phyloP scores from a whole-genome alignment of 2,797 vertebrate species.

The Lepus townsendii region DNA sequence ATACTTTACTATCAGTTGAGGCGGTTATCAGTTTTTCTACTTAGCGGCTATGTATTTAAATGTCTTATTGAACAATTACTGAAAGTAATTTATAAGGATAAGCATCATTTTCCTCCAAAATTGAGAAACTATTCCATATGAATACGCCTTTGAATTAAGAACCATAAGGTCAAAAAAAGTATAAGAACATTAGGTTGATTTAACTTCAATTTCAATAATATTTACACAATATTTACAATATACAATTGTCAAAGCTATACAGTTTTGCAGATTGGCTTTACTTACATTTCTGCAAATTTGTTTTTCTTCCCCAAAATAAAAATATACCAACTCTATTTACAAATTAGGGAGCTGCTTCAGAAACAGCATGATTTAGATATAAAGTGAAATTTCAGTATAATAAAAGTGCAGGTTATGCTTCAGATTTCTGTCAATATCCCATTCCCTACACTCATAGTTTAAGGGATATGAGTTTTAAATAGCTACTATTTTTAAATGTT shows the following conservation, averaged over 20 bases:
- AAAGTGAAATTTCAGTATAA: conserved; percentile 89
- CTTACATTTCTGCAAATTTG: conserved; percentile 85
- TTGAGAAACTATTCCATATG: conserved; percentile 72
- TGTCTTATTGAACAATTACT: conserved; percentile 58
- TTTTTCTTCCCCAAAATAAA: conserved; percentile 87
- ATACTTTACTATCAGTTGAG: conserved; percentile 57
- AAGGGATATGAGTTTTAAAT: conserved; percentile 63
- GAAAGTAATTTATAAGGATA: conserved; percentile 71
- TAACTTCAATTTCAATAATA: conserved; percentile 86
- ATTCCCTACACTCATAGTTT: conserved; percentile 72
- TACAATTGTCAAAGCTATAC: conserved; percentile 84
- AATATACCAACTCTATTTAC: conserved; percentile 87
- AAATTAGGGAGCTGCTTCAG: conserved; percentile 86
- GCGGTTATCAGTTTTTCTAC: conserved; percentile 53
- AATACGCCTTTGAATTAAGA: conserved; percentile 47
- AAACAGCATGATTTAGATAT: conserved; percentile 86
- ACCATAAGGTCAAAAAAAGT: conserved; percentile 76
- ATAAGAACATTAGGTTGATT: conserved; percentile 75
- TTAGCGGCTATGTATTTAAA: conserved; percentile 63
- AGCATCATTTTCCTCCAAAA: conserved; percentile 50
- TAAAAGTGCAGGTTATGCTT: conserved; percentile 85
- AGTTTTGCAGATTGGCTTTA: conserved; percentile 86
- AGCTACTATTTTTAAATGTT: conserved; percentile 64
- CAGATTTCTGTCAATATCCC: conserved; percentile 77
- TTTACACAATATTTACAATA: conserved; percentile 87